Percentiles rank a stretch among this genome's conserved stretches.
These are phyloP conservation scores for Limnothrissa miodon DNA, from an alignment of 2,113 vertebrate species.

Conservation along the genomic window DNA sequence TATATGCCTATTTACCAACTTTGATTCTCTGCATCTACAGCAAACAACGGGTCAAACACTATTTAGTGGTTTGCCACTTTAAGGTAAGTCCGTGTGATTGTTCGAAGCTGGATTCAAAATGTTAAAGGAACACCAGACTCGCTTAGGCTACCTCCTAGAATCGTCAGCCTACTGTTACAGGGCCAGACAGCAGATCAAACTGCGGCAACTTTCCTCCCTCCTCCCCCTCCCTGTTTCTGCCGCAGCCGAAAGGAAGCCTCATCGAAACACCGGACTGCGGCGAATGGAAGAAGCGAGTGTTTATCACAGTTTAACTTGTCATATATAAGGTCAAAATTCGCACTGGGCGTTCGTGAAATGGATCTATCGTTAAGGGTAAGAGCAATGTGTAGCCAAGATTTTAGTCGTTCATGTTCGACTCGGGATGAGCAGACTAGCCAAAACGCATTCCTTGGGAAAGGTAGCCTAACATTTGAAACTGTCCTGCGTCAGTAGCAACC, in stretches of 20 bases:
- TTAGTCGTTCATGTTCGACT: background rate
- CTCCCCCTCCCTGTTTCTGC: slow-evolving; percentile 45
- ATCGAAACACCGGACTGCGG: slow-evolving; percentile 47
- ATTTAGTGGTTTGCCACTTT: background rate
- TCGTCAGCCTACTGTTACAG: background rate
- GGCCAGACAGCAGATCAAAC: slow-evolving; percentile 43
- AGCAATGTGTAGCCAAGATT: background rate
- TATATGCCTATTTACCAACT: background rate
- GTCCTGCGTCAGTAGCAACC: slow-evolving; percentile 28
- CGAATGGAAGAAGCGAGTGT: slow-evolving; percentile 41
- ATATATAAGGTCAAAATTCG: background rate
- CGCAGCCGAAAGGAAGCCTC: slow-evolving; percentile 53
- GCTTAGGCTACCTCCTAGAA: background rate
- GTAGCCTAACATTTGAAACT: background rate
- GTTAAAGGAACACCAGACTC: slow-evolving; percentile 12
- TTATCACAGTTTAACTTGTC: background rate
- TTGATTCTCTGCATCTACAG: background rate
- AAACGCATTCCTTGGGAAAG: background rate
- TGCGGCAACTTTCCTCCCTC: slow-evolving; percentile 71
- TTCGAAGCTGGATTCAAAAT: slow-evolving; percentile 42
- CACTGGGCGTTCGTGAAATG: background rate
- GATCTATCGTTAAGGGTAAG: background rate
- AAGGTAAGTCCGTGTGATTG: slow-evolving; percentile 23
- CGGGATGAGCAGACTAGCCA: background rate
- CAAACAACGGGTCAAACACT: background rate